Conservation (phyloP, 2,888 invertebrate species). For the Lydus trimaculatus region DNA sequence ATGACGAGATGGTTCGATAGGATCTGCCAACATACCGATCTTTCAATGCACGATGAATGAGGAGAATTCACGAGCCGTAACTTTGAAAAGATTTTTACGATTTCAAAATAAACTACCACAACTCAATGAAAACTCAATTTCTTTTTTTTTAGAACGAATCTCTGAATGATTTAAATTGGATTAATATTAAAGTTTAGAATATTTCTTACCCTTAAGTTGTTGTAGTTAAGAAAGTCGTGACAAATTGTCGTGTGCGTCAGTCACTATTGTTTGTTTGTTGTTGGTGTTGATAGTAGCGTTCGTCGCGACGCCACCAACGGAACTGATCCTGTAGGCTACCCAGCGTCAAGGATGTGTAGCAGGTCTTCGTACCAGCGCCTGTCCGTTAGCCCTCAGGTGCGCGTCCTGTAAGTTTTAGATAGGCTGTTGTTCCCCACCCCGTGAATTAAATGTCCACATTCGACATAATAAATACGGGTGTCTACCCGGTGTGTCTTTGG, state of each 20-base stretch:
- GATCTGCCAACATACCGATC: not conserved
- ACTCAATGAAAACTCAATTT: not conserved
- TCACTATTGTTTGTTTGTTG: not conserved
- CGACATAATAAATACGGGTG: slow-evolving; percentile 40
- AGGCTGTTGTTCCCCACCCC: slow-evolving; percentile 25
- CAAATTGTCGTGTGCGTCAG: not conserved
- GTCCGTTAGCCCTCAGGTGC: slow-evolving; percentile 54
- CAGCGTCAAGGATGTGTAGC: slow-evolving; percentile 49
- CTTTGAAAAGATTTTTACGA: not conserved
- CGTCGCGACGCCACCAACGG: slow-evolving; percentile 58
- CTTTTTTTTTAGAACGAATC: too few species aligned
- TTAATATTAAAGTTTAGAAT: not conserved
- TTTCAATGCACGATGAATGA: not conserved
- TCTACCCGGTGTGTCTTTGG: slow-evolving; percentile 19
- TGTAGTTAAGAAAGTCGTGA: not conserved
- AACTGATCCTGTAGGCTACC: slow-evolving; percentile 54
- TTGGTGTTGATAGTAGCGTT: slow-evolving; percentile 53
- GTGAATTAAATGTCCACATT: slow-evolving; percentile 49
- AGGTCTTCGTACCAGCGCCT: slow-evolving; percentile 49
- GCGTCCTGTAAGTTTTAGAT: slow-evolving; percentile 30
- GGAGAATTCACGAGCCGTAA: not conserved
- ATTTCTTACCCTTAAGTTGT: not conserved
- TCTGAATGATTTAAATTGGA: too few species aligned
- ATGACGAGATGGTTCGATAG: not conserved
- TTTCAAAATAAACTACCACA: not conserved